Evolutionary conservation across 1,140 invertebrate genomes (phyloP).

Genomic region (Thaumatotibia leucotreta): DNA sequence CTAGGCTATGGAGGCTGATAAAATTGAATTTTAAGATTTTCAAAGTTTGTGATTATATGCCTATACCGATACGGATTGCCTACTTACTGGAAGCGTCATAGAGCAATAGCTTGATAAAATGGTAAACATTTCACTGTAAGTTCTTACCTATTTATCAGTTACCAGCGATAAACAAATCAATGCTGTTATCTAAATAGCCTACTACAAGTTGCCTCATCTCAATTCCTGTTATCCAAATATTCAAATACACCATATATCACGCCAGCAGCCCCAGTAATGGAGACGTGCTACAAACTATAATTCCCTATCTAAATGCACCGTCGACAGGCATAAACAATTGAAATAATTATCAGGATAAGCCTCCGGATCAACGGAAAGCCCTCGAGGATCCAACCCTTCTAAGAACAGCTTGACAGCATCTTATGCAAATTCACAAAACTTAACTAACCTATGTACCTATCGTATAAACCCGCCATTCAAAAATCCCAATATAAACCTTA

Average conservation of each 20-base stretch:
- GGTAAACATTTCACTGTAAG: background rate
- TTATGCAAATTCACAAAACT: constrained; percentile 71
- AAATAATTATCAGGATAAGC: constrained; percentile 76
- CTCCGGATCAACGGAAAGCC: constrained; percentile 62
- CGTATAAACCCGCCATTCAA: background rate
- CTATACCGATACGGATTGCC: no score
- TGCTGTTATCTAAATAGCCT: background rate
- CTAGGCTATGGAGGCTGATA: no score
- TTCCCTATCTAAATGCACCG: constrained; percentile 72
- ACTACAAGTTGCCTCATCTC: constrained; percentile 24
- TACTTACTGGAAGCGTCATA: no score
- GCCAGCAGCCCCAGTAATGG: constrained; percentile 44
- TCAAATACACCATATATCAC: constrained; percentile 47
- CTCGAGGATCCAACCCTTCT: constrained; percentile 70
- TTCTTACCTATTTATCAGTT: background rate
- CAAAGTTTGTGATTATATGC: no score
- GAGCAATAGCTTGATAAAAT: background rate
- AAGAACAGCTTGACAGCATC: constrained; percentile 61
- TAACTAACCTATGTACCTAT: background rate
- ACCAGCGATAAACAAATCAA: background rate
- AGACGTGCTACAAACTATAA: constrained; percentile 71
- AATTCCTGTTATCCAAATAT: constrained; percentile 27
- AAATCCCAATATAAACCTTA: constrained; percentile 23
- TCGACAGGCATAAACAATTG: constrained; percentile 75
- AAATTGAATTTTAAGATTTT: no score